Conservation (phyloP, 2,113 vertebrate species). For the Eretmochelys imbricata region DNA sequence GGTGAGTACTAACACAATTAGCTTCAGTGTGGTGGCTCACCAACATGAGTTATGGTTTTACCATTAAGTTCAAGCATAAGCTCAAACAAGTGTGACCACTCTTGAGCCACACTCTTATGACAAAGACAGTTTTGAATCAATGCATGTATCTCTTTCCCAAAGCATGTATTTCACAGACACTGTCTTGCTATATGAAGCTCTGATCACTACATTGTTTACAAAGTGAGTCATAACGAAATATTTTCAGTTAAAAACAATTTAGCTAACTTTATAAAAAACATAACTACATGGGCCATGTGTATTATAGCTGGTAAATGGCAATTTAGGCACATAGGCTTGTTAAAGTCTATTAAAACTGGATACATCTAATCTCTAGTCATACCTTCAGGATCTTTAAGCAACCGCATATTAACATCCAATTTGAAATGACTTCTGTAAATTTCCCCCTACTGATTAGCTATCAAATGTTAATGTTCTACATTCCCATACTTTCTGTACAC, state of each 20-base stretch:
- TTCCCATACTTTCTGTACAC: fast-evolving
- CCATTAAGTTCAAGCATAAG: not conserved
- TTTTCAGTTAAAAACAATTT: not conserved
- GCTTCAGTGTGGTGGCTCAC: not conserved
- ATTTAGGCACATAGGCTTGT: not conserved
- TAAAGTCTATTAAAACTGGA: not conserved
- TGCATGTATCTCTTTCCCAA: not conserved
- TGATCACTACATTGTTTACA: not conserved
- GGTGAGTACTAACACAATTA: not conserved
- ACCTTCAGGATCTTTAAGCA: not conserved
- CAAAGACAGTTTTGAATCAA: not conserved
- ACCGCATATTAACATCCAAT: not conserved
- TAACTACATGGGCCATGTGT: not conserved
- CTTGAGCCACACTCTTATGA: not conserved
- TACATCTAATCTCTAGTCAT: not conserved
- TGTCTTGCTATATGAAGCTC: not conserved
- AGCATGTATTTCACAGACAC: not conserved
- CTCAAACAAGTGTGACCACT: not conserved
- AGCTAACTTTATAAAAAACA: conserved; percentile 13
- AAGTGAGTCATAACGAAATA: not conserved
- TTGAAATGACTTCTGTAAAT: not conserved
- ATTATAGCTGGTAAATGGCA: not conserved
- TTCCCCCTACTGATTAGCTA: not conserved
- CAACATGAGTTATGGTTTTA: not conserved
- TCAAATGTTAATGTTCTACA: not conserved